phyloP scores from a whole-genome alignment of 2,888 invertebrate species.

The Cynaeus angustus region DNA sequence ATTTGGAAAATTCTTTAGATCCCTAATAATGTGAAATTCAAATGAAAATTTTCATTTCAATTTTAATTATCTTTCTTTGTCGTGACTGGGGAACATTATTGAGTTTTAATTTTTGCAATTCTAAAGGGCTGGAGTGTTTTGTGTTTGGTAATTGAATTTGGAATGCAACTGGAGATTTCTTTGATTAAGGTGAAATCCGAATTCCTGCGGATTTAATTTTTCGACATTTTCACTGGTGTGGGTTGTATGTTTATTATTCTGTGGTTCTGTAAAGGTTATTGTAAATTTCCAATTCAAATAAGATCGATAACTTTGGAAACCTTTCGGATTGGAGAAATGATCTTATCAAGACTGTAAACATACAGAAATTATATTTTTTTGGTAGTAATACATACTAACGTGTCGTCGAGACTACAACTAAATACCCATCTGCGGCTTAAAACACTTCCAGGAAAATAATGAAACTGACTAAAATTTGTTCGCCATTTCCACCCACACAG shows the following conservation, averaged over 20 bases:
- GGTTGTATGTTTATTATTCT: not conserved
- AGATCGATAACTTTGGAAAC: too few species aligned
- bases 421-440: too few species aligned
- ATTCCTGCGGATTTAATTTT: not conserved
- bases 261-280: too few species aligned
- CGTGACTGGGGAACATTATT: conserved; percentile 4
- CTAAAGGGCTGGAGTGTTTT: conserved; percentile 14
- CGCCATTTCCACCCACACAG: too few species aligned
- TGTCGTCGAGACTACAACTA: too few species aligned
- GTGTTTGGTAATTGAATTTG: conserved; percentile 9
- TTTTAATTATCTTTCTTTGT: conserved; percentile 27
- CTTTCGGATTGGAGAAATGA: too few species aligned
- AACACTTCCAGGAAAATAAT: too few species aligned
- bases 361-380: too few species aligned
- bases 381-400: too few species aligned
- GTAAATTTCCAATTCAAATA: too few species aligned
- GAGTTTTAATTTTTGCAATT: conserved; percentile 15
- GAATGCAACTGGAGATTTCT: conserved; percentile 10
- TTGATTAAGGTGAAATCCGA: conserved; percentile 1
- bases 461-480: too few species aligned
- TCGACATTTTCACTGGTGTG: conserved; percentile 18
- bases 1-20: not conserved
- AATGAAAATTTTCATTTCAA: conserved; percentile 22
- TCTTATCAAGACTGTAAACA: too few species aligned
- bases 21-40: conserved; percentile 23